Evolutionary conservation across 2,113 vertebrate genomes (phyloP).

Genomic region (Tragelaphus scriptus): DNA sequence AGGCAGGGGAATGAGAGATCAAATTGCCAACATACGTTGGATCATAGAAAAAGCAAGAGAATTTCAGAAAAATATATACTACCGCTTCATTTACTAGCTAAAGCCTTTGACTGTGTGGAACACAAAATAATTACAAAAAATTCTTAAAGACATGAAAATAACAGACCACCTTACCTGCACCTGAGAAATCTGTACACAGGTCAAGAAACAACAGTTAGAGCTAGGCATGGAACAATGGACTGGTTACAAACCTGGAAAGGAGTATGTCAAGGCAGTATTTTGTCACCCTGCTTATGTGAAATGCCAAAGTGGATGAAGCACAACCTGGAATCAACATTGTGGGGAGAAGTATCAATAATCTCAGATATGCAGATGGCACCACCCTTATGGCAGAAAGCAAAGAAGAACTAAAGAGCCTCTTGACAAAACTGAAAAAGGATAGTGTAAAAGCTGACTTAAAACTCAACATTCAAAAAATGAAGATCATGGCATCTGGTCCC

Average conservation of each 20-base stretch:
- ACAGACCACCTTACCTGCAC: neutral
- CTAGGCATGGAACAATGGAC: fast-evolving
- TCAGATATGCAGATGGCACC: neutral
- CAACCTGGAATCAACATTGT: neutral
- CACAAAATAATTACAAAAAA: neutral
- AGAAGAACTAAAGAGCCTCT: neutral
- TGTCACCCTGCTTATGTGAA: neutral
- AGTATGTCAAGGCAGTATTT: neutral
- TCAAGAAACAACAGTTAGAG: neutral
- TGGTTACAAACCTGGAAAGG: neutral
- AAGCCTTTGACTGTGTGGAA: neutral
- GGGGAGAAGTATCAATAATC: neutral
- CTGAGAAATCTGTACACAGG: neutral
- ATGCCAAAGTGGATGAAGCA: neutral
- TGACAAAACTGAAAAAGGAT: neutral
- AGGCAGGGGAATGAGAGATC: neutral
- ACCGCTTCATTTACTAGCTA: neutral
- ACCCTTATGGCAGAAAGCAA: neutral
- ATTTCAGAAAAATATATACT: neutral
- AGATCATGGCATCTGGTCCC: neutral
- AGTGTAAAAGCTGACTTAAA: neutral
- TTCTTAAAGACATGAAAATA: neutral
- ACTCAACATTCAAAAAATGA: neutral
- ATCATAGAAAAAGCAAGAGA: neutral
- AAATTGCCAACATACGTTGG: neutral